phyloP scores from a whole-genome alignment of 2,113 vertebrate genomes.

The Podiceps cristatus region DNA sequence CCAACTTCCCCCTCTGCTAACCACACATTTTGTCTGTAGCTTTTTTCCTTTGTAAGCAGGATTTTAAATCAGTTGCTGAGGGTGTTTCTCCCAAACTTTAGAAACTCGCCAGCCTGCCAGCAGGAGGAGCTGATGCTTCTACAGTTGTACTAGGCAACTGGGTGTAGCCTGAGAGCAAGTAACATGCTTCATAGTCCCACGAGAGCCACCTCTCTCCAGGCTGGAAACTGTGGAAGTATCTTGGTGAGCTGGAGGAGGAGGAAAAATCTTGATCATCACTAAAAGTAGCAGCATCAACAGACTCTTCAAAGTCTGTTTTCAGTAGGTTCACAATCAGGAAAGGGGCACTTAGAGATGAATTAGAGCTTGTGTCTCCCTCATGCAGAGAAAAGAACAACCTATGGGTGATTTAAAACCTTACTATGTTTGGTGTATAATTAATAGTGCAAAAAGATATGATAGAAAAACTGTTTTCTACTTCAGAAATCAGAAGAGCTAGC shows the following conservation, averaged over 20 bases:
- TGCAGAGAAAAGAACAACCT: neutral
- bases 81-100: neutral
- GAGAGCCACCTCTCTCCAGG: neutral
- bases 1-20: neutral
- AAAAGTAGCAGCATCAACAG: neutral
- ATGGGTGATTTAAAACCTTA: neutral
- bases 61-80: neutral
- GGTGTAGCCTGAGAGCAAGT: neutral
- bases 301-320: neutral
- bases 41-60: neutral
- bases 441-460: neutral
- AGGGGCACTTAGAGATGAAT: neutral
- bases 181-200: accelerated
- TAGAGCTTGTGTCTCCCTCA: neutral
- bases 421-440: neutral
- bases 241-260: neutral
- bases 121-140: slow-evolving; percentile 54
- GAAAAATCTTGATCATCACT: neutral
- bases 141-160: neutral
- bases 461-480: neutral
- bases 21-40: neutral
- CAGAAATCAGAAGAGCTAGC: neutral
- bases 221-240: neutral
- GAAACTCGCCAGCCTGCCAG: neutral
- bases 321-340: neutral